Evolutionary conservation across 2,888 invertebrate genomes (phyloP).

Genomic region (Bombyx huttoni): DNA sequence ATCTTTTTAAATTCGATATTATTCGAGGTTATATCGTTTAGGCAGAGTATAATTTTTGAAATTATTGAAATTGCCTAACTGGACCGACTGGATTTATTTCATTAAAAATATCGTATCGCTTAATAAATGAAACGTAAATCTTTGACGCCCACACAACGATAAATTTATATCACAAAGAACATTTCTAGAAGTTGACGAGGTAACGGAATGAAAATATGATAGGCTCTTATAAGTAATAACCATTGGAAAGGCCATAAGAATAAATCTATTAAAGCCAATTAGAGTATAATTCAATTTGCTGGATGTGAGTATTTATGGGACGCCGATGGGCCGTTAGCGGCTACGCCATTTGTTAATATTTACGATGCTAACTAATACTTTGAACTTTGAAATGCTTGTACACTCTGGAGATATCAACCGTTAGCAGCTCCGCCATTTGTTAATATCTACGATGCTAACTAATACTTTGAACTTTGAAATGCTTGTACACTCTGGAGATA

Average conservation of each 20-base stretch:
- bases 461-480: constrained; percentile 12
- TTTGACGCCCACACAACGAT: not conserved
- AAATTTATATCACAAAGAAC: not conserved
- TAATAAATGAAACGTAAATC: not conserved
- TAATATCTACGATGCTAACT: constrained; percentile 15
- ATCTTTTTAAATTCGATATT: no score
- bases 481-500: constrained; percentile 25
- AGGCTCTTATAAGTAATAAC: not conserved
- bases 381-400: constrained; percentile 19
- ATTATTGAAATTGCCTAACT: not conserved
- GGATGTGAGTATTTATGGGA: constrained; percentile 22
- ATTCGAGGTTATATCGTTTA: not conserved
- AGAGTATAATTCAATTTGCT: constrained; percentile 15
- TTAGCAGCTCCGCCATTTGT: constrained; percentile 18
- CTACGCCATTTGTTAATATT: constrained; percentile 18
- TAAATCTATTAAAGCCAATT: constrained; percentile 8
- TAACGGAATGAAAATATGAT: not conserved
- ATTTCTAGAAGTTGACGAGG: not conserved
- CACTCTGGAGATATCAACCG: constrained; percentile 28
- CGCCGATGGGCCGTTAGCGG: constrained; percentile 24
- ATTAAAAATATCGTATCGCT: not conserved
- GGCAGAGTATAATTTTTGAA: not conserved
- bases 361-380: constrained; percentile 4
- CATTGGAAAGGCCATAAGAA: constrained; percentile 5
- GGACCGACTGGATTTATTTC: not conserved